phyloP scores from a whole-genome alignment of 2,113 vertebrate species.

The Seriola dumerili region DNA sequence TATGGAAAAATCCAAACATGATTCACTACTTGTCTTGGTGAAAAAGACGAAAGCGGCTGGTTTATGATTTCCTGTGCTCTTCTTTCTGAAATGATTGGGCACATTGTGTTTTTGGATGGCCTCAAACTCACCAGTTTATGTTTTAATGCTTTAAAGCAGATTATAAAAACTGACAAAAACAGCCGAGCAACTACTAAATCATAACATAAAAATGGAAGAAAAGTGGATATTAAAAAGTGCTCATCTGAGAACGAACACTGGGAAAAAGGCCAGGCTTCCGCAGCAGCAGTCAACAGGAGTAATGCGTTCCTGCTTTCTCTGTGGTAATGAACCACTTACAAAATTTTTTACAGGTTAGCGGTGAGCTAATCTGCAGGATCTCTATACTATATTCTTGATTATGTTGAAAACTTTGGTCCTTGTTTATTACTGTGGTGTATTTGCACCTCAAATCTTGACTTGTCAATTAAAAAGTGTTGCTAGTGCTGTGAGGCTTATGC shows the following conservation, averaged over 20 bases:
- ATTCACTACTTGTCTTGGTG: slow-evolving; percentile 49
- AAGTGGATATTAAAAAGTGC: slow-evolving; percentile 36
- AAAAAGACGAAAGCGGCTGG: slow-evolving; percentile 21
- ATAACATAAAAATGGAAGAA: slow-evolving; percentile 12
- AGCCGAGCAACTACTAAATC: slow-evolving; percentile 55
- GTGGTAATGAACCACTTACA: slow-evolving; percentile 7
- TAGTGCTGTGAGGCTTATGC: neutral
- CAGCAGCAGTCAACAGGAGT: slow-evolving; percentile 24
- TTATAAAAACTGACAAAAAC: slow-evolving; percentile 56
- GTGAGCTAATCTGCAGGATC: slow-evolving; percentile 23
- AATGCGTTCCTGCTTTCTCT: slow-evolving; percentile 42
- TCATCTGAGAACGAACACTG: slow-evolving; percentile 46
- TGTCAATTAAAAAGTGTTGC: slow-evolving; percentile 19
- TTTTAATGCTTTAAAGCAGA: slow-evolving; percentile 61
- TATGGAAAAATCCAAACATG: slow-evolving; percentile 64
- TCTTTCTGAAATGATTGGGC: slow-evolving; percentile 41
- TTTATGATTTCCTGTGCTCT: slow-evolving; percentile 68
- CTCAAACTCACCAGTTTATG: slow-evolving; percentile 41
- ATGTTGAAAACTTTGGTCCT: slow-evolving; percentile 4
- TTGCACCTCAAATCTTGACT: slow-evolving; percentile 13
- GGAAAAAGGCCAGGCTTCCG: slow-evolving; percentile 37
- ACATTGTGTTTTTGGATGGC: slow-evolving; percentile 44
- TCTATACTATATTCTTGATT: neutral
- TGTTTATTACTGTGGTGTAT: slow-evolving; percentile 16
- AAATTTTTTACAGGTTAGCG: slow-evolving; percentile 33